Conservation (phyloP, 1,140 invertebrate species). For the Spodoptera litura region DNA sequence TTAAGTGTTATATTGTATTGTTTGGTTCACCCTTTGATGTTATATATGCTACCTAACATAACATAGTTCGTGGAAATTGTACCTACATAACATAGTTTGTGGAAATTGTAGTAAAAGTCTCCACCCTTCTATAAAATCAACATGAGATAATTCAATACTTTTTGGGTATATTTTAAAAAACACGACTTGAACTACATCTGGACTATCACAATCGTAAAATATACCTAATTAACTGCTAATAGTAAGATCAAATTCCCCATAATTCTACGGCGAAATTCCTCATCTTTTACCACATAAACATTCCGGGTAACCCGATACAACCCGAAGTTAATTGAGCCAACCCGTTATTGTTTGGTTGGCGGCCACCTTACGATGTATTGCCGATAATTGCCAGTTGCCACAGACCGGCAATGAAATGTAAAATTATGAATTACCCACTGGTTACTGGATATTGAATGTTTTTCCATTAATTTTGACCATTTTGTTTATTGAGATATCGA, state of each 20-base stretch:
- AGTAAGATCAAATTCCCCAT: neutral
- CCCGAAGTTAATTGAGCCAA: slow-evolving; percentile 32
- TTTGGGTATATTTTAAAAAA: too few relatives aligned
- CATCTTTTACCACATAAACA: slow-evolving; percentile 22
- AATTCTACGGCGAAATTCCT: neutral
- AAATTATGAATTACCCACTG: slow-evolving; percentile 28
- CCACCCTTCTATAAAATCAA: too few relatives aligned
- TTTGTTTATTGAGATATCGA: slow-evolving; percentile 1
- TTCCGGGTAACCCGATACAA: slow-evolving; percentile 18
- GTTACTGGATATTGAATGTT: slow-evolving; percentile 39
- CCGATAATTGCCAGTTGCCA: slow-evolving; percentile 56
- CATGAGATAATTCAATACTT: too few relatives aligned
- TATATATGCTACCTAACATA: too few relatives aligned
- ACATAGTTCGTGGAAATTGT: too few relatives aligned
- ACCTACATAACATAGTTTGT: too few relatives aligned
- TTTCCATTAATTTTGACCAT: slow-evolving; percentile 29
- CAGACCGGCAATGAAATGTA: slow-evolving; percentile 31
- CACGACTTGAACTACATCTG: too few relatives aligned
- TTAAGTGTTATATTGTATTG: too few relatives aligned
- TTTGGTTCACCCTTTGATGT: too few relatives aligned
- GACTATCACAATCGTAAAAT: neutral
- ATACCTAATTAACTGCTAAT: neutral
- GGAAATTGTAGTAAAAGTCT: too few relatives aligned
- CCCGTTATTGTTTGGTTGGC: slow-evolving; percentile 44
- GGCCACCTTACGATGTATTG: slow-evolving; percentile 54